Base-by-base conservation (phyloP, 2,888 invertebrate species). In the Micropterix aruncella region DNA sequence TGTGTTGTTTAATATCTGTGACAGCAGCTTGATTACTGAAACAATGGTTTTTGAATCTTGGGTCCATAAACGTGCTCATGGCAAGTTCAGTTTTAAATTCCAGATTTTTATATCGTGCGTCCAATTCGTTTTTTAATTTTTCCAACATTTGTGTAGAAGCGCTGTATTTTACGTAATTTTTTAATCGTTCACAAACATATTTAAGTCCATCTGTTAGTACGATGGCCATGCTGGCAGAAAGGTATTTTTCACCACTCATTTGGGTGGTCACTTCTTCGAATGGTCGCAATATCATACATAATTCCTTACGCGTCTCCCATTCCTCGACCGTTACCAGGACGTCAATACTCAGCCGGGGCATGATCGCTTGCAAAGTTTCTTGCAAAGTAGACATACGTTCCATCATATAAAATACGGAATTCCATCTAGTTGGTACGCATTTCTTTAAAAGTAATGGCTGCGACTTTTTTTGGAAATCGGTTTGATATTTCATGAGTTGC, bases 401-500 rank as follows among this genome's bases (percentile, higher is more conserved):
- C 14, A 37, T 37, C 38, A 37, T 37, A 16, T 37, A 37, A 16
- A 37, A 37, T 4, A 37, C 38, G 14, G 38, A 37, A 16, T 46
- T 46, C 46, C 46, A 43, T 14, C 46, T 18, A 41, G 46, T 46
- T 19, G 46, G 43, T 9, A 46, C 38, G 19, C 19, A 40, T 27
- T 40, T 19, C 17, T 41, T 40, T 40, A 46, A 19, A 7, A 37
- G 41, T 41, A 14, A 44, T 47, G 48, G n/a, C n/a, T n/a, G n/a
- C n/a, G n/a, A n/a, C n/a, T n/a, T n/a, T n/a, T n/a, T n/a, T n/a
- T n/a, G n/a, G 2, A 40, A 40, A 1, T 15, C 42, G 12, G 36
- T 37, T 15, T 48, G 48, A 39, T 46, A 46, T 18, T 45, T 46
- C 12, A 48, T 14, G 12, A 53, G 47, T 48, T 56, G 51, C 37